phyloP scores from a whole-genome alignment of 1,140 invertebrate species.

The Drosophila nebulosa region DNA sequence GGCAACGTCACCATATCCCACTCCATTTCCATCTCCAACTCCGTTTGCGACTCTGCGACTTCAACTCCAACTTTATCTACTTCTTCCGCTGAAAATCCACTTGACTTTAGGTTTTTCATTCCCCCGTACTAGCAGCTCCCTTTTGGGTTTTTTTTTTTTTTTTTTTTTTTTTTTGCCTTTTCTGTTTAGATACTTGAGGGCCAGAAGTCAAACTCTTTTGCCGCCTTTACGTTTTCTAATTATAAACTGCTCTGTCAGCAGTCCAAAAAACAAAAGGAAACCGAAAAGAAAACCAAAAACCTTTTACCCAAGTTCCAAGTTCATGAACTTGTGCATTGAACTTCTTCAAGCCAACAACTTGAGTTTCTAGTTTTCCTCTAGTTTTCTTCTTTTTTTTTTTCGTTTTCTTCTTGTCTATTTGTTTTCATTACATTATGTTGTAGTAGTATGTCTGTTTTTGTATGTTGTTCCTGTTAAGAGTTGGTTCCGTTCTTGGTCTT shows the following conservation, averaged over 20 bases:
- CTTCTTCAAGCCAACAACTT: constrained; percentile 63
- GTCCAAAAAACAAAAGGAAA: constrained; percentile 15
- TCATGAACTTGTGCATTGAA: constrained; percentile 78
- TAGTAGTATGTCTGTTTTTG: constrained; percentile 51
- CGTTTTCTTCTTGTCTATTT: constrained; percentile 37
- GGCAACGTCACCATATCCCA: background rate
- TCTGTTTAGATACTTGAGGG: constrained; percentile 50
- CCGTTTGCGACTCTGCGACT: background rate
- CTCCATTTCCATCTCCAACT: constrained; percentile 6
- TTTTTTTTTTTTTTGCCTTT: constrained; percentile 23
- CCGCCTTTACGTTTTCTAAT: constrained; percentile 59
- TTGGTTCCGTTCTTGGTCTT: constrained; percentile 20
- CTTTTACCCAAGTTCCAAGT: constrained; percentile 60
- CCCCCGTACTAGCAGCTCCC: background rate
- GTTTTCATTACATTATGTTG: constrained; percentile 67
- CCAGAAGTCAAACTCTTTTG: constrained; percentile 36
- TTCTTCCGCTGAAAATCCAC: constrained; percentile 69
- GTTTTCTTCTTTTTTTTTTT: constrained; percentile 25
- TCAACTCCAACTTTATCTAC: constrained; percentile 47
- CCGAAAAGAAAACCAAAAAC: constrained; percentile 36
- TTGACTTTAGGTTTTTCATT: constrained; percentile 40
- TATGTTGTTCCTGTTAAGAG: constrained; percentile 63
- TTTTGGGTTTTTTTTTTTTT: constrained; percentile 4
- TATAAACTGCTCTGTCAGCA: constrained; percentile 75
- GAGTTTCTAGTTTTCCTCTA: constrained; percentile 38